A percentile compares a stretch with the other conserved stretches of the same genome.
These are phyloP conservation scores for Pyralis farinalis DNA, from an alignment of 2,888 invertebrate species.

Conservation along the genomic window DNA sequence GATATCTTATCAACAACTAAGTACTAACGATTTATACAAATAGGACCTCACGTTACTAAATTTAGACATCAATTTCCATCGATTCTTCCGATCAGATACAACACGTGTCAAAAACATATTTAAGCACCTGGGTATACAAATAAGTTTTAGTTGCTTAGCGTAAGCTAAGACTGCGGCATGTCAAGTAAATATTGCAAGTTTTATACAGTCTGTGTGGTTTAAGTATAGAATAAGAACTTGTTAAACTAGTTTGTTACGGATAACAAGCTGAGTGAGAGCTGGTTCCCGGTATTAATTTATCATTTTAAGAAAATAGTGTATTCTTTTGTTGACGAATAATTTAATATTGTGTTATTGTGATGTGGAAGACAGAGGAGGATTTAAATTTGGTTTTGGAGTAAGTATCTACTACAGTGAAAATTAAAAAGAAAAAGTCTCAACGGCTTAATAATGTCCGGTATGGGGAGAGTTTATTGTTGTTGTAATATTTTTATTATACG, in stretches of 20 bases:
- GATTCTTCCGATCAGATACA: neutral
- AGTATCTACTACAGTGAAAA: too few relatives aligned
- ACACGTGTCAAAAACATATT: neutral
- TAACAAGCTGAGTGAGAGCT: neutral
- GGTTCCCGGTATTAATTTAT: neutral
- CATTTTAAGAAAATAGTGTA: neutral
- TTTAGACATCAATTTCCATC: neutral
- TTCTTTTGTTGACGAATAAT: neutral
- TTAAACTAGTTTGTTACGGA: neutral
- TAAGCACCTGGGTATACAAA: neutral
- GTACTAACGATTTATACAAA: neutral
- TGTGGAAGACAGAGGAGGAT: slow-evolving; percentile 18
- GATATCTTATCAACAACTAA: neutral
- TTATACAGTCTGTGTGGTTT: neutral
- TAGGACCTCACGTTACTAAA: neutral
- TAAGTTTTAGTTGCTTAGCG: neutral
- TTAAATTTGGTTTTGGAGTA: slow-evolving; percentile 16
- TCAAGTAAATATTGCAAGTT: too few relatives aligned
- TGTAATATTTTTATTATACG: too few relatives aligned
- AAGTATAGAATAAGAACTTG: slow-evolving; percentile 8
- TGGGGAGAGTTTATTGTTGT: too few relatives aligned
- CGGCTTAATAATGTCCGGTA: too few relatives aligned
- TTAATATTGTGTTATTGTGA: neutral
- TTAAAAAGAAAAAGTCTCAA: too few relatives aligned
- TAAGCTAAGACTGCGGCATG: too few relatives aligned